Evolutionary conservation across 1,140 invertebrate species (phyloP).

Genomic region (Monochamus saltuarius): DNA sequence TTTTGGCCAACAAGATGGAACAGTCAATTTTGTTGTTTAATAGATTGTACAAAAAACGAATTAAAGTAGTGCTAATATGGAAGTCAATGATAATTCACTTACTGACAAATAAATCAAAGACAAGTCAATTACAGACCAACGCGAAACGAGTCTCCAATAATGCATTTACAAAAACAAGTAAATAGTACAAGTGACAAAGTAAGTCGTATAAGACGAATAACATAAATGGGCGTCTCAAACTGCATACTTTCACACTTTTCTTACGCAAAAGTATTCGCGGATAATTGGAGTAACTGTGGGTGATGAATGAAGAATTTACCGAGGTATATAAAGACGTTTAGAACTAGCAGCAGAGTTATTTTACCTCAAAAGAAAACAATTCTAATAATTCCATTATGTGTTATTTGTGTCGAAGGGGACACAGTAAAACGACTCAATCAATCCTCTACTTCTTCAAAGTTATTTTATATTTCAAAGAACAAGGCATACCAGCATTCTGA

Average conservation of each 20-base stretch:
- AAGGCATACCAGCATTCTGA: too few relatives aligned
- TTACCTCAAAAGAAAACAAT: constrained; percentile 12
- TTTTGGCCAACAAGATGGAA: too few relatives aligned
- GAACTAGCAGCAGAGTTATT: constrained; percentile 12
- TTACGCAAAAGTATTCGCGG: constrained; percentile 3
- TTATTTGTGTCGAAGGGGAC: constrained; percentile 8
- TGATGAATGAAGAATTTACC: not conserved
- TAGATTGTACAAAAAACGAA: too few relatives aligned
- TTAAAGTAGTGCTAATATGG: too few relatives aligned
- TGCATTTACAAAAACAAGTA: not conserved
- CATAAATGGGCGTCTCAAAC: constrained; percentile 9
- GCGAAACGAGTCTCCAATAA: too few relatives aligned
- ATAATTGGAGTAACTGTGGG: constrained; percentile 10
- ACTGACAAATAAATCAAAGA: too few relatives aligned
- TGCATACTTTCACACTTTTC: constrained; percentile 12
- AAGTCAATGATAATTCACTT: too few relatives aligned
- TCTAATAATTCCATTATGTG: constrained; percentile 8
- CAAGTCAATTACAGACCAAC: too few relatives aligned
- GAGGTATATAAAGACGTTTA: constrained; percentile 2
- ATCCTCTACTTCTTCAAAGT: too few relatives aligned
- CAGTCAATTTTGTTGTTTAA: too few relatives aligned
- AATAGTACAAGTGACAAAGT: constrained; percentile 6
- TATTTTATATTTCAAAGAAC: too few relatives aligned
- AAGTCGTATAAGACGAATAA: constrained; percentile 7
- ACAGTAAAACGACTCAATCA: not conserved